Evolutionary conservation across 2,888 invertebrate species (phyloP), one percentile per base, ranked within the genome.

Genomic region (Pogonocherus hispidulus): DNA sequence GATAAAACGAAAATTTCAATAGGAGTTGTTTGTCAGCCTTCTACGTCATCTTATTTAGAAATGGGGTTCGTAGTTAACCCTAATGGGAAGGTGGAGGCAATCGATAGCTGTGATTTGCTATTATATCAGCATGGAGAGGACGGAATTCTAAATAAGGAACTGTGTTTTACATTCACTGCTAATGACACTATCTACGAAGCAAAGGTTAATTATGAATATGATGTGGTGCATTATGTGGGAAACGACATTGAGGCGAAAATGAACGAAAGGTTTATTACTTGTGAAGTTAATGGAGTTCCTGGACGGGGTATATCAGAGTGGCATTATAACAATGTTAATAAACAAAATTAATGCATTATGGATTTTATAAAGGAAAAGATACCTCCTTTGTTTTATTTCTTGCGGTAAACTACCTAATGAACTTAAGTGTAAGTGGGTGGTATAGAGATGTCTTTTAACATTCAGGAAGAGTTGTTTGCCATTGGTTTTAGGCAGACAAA

Each of bases 21-120:
- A 0, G 94, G 94, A 1, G 90, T 93, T 57, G 89, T 95, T 65
- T 93, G 92, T 72, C 94, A 95, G 82, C 94, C 94, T 0, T 87
- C 87, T 60, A 90, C 91, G 0, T 89, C 89, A 19, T 88, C 91
- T 14, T 83, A 91, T 1, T 86, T 93, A 67, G 91, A 93, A 82
- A 87, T 89, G 19, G 94, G 93, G 11, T 89, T 89, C 72, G 83
- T 93, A 18, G 88, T 88, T 23, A 83, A 88, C 0, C 85, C 89
- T 0, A 84, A 86, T 52, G 79, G 79, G 44, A 67, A 70, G 41
- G 83, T 91, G 1, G 77, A 88, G 52, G 87, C 91, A 0, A 86
- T 93, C 2, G 88, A 90, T 63, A 87, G 88, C 81, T 89, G 90
- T 46, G 91, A 92, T 72, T 84, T 92, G 64, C 85, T 89, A 69